A percentile compares a stretch with the other conserved stretches of the same genome.
Evolutionary conservation across 30 jellyfish, hydroid and myxozoan species (phyloP).

Genomic region (Aurelia aurita): DNA sequence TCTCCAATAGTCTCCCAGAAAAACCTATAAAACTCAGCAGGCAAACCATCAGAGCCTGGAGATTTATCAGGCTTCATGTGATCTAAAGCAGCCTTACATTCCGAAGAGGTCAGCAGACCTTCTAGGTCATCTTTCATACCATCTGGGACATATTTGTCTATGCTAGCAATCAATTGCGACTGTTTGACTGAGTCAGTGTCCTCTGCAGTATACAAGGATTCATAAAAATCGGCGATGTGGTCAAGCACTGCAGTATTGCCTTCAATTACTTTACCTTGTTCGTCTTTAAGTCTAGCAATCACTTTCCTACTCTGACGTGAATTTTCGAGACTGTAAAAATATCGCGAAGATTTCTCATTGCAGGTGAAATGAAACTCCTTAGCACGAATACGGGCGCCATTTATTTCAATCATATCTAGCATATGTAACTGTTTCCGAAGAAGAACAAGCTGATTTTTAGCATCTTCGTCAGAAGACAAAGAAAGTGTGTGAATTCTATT

Average conservation of each 20-base stretch:
- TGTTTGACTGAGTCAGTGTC: not conserved
- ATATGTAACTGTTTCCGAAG: not conserved
- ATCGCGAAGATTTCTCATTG: not conserved
- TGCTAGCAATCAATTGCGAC: no score
- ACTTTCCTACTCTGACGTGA: not conserved
- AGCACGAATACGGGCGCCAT: constrained; percentile 6
- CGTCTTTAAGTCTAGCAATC: not conserved
- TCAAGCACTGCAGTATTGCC: not conserved
- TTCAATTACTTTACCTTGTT: not conserved
- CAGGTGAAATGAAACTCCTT: not conserved
- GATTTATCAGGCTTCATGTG: not conserved
- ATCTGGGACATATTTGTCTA: no score
- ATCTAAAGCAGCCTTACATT: not conserved
- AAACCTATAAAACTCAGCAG: not conserved
- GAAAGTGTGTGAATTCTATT: no score
- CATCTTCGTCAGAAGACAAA: no score
- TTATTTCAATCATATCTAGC: not conserved
- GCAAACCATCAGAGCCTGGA: constrained; percentile 28
- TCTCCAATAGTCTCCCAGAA: not conserved
- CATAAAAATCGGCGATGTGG: not conserved
- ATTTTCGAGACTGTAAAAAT: not conserved
- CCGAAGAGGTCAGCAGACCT: no score
- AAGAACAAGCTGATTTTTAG: not conserved
- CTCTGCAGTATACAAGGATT: constrained; percentile 10
- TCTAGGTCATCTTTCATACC: no score